Evolutionary conservation across 53 echinoderm and acorn worm species (phyloP), one percentile per base, ranked within the genome.

Genomic region (Arbacia lixula): DNA sequence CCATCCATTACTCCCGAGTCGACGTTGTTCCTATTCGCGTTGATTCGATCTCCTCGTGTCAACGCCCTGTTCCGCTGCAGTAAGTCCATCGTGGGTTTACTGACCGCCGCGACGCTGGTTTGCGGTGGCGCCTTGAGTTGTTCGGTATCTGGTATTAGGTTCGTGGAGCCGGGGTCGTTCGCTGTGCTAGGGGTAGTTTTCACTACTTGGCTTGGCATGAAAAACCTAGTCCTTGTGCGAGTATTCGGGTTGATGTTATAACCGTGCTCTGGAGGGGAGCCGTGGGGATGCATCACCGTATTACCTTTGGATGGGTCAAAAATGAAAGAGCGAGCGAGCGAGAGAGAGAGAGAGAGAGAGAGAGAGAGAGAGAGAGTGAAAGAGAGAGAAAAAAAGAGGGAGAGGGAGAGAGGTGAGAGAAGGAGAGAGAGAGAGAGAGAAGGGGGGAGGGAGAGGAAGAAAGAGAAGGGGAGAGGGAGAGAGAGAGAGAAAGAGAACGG

Each of bases 221-320:
- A 3, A 19, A 74, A 74, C 52, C 74, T 74, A 74, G 74, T 74
- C 34, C 74, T 50, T 29, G 52, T 74, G n/a, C 74, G 74, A 32
- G 69, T 22, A 27, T 69, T 69, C 4, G 27, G 40, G 69, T 69
- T 27, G 16, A 2, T 19, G 42, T 1, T 2, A 27, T 69, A 28
- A 33, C 43, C 69, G 14, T 43, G 5, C 27, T 24, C 36, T 1
- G 69, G 26, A 26, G 21, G 43, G 43, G 40, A 69, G 27, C 69
- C 69, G 10, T 69, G 40, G 1, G 69, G 25, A 28, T 17, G 43
- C 16, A 69, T 14, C 69, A 69, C 4, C 27, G 41, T 41, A 5
- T 69, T 17, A 21, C 43, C 69, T 69, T 40, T 2, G 6, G 28
- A 69, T 66, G 3, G 25, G 21, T 21, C n/a, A 25, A 57, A 5